These are phyloP conservation scores for Spheniscus mendiculus DNA, from an alignment of 2,113 vertebrate genomes.

Conservation along the genomic window DNA sequence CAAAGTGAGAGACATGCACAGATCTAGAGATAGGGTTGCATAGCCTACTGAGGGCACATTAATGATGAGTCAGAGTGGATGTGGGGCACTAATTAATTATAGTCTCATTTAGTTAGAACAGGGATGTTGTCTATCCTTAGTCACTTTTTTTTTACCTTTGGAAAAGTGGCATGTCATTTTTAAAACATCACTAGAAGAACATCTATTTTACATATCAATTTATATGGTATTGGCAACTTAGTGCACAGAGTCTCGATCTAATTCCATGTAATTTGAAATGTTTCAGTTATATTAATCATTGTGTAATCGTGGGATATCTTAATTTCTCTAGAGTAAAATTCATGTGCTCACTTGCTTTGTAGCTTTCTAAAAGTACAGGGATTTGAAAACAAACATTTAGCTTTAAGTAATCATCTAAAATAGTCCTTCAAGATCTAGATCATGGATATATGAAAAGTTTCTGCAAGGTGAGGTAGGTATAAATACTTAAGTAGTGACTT, in stretches of 20 bases:
- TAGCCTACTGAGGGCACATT: neutral
- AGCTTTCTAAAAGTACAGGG: neutral
- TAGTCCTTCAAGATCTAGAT: neutral
- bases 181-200: neutral
- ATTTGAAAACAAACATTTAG: neutral
- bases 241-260: neutral
- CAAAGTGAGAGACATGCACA: neutral
- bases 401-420: neutral
- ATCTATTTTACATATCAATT: neutral
- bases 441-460: neutral
- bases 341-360: neutral
- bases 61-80: neutral
- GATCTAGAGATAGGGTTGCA: accelerated
- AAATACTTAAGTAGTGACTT: neutral
- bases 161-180: neutral
- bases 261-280: neutral
- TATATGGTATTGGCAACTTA: neutral
- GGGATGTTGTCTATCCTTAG: neutral
- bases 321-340: neutral
- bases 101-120: neutral
- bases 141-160: neutral
- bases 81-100: neutral
- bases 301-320: neutral
- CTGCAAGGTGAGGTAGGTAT: neutral
- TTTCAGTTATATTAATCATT: neutral